Evolutionary conservation across 2,113 vertebrate genomes (phyloP).

Genomic region (Gulo gulo): DNA sequence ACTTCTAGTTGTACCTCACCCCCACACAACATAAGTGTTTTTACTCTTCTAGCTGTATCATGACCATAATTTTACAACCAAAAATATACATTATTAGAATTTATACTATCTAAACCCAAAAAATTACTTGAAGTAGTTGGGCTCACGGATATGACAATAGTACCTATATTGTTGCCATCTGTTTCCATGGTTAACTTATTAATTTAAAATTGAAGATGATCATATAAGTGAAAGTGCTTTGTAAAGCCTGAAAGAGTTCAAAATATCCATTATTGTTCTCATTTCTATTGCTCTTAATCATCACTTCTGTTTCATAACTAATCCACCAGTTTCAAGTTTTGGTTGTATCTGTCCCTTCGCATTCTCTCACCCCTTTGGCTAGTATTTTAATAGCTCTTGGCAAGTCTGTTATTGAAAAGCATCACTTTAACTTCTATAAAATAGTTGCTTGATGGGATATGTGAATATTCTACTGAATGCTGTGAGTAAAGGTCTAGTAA

Average conservation of each 20-base stretch:
- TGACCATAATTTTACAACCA: background rate
- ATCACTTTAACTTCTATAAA: background rate
- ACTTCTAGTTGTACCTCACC: background rate
- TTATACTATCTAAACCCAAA: background rate
- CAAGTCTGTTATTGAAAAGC: background rate
- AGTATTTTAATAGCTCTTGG: background rate
- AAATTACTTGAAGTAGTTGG: background rate
- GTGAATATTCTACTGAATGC: background rate
- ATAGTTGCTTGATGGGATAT: background rate
- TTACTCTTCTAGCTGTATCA: background rate
- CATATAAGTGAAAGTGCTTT: background rate
- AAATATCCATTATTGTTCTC: background rate
- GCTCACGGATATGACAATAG: background rate
- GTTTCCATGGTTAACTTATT: background rate
- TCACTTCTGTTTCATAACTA: background rate
- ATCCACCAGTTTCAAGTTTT: background rate
- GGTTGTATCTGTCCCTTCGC: background rate
- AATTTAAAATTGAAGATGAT: background rate
- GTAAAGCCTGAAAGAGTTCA: background rate
- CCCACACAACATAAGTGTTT: background rate
- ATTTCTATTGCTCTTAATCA: background rate
- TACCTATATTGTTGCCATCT: background rate
- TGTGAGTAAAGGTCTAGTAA: background rate
- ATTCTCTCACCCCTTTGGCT: background rate
- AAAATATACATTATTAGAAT: background rate